phyloP scores from a whole-genome alignment of 2,888 invertebrate genomes.

The Osedax fenrisi region DNA sequence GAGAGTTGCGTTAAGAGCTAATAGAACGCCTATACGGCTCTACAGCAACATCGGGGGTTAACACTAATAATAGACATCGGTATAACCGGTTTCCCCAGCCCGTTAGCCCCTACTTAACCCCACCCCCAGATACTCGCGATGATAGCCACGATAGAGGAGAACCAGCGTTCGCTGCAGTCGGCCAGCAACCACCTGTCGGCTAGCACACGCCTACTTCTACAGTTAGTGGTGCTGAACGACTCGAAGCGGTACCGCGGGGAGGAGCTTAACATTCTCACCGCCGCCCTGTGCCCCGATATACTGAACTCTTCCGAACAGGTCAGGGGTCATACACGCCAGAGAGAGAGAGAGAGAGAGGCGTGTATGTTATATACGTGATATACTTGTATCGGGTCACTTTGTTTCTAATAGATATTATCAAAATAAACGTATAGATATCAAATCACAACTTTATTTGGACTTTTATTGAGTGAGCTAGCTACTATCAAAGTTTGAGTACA shows the following conservation, averaged over 20 bases:
- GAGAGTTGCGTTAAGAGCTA: no score
- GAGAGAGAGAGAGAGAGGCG: neutral
- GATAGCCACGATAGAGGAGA: slow-evolving; percentile 47
- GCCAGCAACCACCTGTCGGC: slow-evolving; percentile 48
- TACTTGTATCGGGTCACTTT: neutral
- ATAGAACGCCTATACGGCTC: no score
- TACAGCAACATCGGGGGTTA: no score
- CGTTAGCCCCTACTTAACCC: no score
- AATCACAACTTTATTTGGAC: no score
- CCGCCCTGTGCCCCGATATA: neutral
- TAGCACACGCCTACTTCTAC: slow-evolving; percentile 49
- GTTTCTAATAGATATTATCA: no score
- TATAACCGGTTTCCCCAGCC: no score
- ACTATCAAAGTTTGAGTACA: no score
- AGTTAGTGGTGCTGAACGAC: slow-evolving; percentile 47
- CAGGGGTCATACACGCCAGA: neutral
- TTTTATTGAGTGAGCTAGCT: no score
- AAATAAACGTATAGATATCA: no score
- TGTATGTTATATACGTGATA: neutral
- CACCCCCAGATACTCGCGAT: slow-evolving; percentile 41
- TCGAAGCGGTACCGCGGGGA: neutral
- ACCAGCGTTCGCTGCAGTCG: slow-evolving; percentile 43
- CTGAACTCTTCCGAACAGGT: neutral
- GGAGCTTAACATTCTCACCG: neutral
- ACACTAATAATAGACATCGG: no score